phyloP scores from a whole-genome alignment of 2,113 vertebrate species.

The Recurvirostra avosetta region DNA sequence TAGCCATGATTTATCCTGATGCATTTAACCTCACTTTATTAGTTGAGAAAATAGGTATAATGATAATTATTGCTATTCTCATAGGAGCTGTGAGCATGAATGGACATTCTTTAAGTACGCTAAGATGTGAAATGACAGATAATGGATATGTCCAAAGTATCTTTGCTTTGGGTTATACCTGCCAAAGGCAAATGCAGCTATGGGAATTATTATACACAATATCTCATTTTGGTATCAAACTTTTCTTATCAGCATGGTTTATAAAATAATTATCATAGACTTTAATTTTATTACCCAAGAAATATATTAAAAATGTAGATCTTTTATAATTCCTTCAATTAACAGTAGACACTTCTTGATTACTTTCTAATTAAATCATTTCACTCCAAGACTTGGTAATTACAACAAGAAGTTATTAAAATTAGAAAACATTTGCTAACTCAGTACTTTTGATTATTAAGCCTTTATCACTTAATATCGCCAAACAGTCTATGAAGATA shows the following conservation, averaged over 20 bases:
- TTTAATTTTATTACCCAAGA: conserved; percentile 79
- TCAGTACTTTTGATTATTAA: conserved; percentile 86
- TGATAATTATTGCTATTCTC: background rate
- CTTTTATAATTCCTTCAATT: conserved; percentile 88
- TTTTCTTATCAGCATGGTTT: conserved; percentile 70
- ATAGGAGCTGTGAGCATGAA: background rate
- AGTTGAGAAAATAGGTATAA: background rate
- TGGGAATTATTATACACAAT: conserved; percentile 35
- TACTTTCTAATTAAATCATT: conserved; percentile 89
- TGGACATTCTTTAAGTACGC: background rate
- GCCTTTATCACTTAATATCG: conserved; percentile 79
- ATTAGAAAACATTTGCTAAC: conserved; percentile 87
- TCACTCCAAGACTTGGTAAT: conserved; percentile 85
- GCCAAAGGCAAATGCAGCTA: background rate
- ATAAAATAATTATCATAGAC: conserved; percentile 80
- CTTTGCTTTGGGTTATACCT: conserved; percentile 14
- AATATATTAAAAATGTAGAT: conserved; percentile 86
- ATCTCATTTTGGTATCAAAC: conserved; percentile 61
- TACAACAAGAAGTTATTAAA: conserved; percentile 88
- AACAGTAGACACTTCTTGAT: conserved; percentile 86
- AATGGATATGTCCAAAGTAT: background rate
- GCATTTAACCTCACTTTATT: background rate
- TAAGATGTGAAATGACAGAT: background rate
- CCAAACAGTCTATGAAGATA: conserved; percentile 79
- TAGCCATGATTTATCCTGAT: background rate